phyloP scores from a whole-genome alignment of 2,797 vertebrate genomes.

The Allobates femoralis region DNA sequence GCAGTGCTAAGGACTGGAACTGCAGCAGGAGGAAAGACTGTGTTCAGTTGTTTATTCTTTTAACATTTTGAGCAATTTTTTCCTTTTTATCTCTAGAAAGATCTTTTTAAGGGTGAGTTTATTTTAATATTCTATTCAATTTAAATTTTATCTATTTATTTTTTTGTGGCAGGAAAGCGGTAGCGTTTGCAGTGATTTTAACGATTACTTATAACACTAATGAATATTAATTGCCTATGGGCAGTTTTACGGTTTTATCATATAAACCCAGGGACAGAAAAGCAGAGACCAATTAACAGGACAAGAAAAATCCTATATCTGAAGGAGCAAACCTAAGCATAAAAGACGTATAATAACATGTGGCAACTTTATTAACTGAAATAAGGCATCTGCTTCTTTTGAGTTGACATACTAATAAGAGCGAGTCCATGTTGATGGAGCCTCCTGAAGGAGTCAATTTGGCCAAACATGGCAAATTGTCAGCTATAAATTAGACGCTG shows the following conservation, averaged over 20 bases:
- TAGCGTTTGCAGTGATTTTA: neutral
- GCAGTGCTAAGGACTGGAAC: neutral
- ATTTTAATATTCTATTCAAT: neutral
- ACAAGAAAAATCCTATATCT: neutral
- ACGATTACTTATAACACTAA: neutral
- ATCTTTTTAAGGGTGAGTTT: no score
- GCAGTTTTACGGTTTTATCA: neutral
- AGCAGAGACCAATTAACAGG: neutral
- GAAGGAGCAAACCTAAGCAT: neutral
- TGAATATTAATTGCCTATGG: neutral
- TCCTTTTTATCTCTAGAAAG: no score
- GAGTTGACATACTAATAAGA: conserved; percentile 4
- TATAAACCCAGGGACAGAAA: neutral
- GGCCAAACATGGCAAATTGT: conserved; percentile 41
- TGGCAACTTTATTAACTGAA: neutral
- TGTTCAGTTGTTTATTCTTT: neutral
- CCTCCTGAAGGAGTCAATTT: conserved; percentile 29
- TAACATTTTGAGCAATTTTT: no score
- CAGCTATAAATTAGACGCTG: conserved; percentile 41
- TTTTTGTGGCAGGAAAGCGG: no score
- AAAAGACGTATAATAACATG: neutral
- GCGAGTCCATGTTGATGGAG: neutral
- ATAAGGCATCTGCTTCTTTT: conserved; percentile 17
- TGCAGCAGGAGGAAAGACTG: neutral
- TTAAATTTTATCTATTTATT: no score